Percentiles rank a stretch among this genome's conserved stretches.
phyloP scores from a whole-genome alignment of 1,140 invertebrate species.

The Drosophila busckii region DNA sequence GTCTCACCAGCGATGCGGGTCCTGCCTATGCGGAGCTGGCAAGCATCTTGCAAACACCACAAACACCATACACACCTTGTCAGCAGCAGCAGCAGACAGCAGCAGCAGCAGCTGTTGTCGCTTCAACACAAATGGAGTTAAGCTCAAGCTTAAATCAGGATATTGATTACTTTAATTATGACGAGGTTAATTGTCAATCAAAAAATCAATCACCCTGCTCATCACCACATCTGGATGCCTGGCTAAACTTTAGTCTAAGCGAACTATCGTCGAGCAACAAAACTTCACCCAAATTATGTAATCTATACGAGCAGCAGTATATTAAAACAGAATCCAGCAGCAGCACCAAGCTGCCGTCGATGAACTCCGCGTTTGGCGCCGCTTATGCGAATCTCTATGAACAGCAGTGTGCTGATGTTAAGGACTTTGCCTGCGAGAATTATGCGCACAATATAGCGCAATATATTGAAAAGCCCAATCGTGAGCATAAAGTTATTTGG shows the following conservation, averaged over 20 bases:
- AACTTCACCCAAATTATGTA: constrained; percentile 54
- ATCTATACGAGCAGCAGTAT: constrained; percentile 35
- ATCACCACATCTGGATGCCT: constrained; percentile 76
- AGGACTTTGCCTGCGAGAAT: constrained; percentile 47
- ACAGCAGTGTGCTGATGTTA: constrained; percentile 6
- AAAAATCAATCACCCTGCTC: constrained; percentile 78
- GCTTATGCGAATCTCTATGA: constrained; percentile 58
- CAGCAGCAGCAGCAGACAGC: constrained; percentile 34
- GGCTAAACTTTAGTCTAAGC: constrained; percentile 67
- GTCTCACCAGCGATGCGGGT: constrained; percentile 45
- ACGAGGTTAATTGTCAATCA: constrained; percentile 78
- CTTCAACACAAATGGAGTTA: too few species aligned
- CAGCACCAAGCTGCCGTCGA: constrained; percentile 61
- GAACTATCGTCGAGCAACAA: constrained; percentile 35
- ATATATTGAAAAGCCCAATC: constrained; percentile 60
- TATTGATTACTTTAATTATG: constrained; percentile 78
- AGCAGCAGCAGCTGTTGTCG: too few species aligned
- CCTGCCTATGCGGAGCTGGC: constrained; percentile 7
- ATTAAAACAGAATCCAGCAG: constrained; percentile 36
- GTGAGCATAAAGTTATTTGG: constrained; percentile 75
- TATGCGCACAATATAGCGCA: constrained; percentile 59
- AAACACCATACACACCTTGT: constrained; percentile 59
- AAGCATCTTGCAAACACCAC: constrained; percentile 31
- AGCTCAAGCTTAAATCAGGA: constrained; percentile 69
- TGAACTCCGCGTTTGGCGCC: constrained; percentile 70